phyloP scores from a whole-genome alignment of 2,888 invertebrate genomes.

The Drosophila subquinaria region DNA sequence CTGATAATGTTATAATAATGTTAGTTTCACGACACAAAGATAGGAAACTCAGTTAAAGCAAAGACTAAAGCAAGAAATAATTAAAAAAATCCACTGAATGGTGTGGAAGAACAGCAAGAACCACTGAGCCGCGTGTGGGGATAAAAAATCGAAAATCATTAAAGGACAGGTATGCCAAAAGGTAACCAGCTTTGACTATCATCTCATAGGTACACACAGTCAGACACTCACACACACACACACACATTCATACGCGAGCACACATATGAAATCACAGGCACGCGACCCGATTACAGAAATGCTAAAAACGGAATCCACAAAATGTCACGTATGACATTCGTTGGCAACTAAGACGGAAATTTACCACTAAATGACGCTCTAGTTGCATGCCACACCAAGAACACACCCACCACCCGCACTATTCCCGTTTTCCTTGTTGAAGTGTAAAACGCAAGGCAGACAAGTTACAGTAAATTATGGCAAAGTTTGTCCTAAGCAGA shows the following conservation, averaged over 20 bases:
- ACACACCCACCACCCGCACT: neutral
- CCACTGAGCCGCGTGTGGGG: neutral
- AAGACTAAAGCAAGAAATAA: constrained; percentile 27
- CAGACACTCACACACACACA: neutral
- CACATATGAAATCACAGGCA: constrained; percentile 18
- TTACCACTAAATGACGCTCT: constrained; percentile 69
- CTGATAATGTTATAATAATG: constrained; percentile 16
- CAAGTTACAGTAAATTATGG: constrained; percentile 49
- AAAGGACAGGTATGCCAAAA: constrained; percentile 31
- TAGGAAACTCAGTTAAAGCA: neutral
- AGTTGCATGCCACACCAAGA: constrained; percentile 17
- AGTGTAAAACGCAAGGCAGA: constrained; percentile 35
- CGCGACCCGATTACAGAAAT: constrained; percentile 48
- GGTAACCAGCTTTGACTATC: constrained; percentile 9
- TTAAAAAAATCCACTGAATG: constrained; percentile 44
- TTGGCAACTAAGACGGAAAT: constrained; percentile 72
- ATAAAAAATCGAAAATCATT: constrained; percentile 46
- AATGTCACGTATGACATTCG: constrained; percentile 78
- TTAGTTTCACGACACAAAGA: constrained; percentile 5
- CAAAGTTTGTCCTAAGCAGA: constrained; percentile 28
- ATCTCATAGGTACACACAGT: constrained; percentile 4
- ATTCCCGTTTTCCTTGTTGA: constrained; percentile 13
- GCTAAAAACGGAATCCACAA: constrained; percentile 70
- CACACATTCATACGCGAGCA: neutral
- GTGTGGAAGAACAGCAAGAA: constrained; percentile 1